Evolutionary conservation across 2,113 vertebrate species (phyloP).

Genomic region (Leiothrix lutea): DNA sequence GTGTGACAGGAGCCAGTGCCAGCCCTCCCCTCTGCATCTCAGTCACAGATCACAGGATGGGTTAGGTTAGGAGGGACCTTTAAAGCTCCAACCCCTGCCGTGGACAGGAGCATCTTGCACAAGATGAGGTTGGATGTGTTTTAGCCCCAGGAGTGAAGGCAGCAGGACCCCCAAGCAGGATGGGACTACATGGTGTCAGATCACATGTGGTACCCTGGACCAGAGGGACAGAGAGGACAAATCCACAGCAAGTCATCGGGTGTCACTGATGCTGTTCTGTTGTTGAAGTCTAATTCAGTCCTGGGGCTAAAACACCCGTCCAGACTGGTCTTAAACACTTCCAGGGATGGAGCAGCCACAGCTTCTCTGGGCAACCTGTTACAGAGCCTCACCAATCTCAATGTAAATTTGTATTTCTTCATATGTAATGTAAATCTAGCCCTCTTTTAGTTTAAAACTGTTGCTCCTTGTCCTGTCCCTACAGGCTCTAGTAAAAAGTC

Average conservation of each 20-base stretch:
- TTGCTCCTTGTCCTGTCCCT: not conserved
- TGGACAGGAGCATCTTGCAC: not conserved
- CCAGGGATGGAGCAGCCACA: not conserved
- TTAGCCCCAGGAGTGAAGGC: accelerated
- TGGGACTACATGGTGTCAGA: not conserved
- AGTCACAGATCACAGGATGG: accelerated
- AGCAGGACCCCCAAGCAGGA: not conserved
- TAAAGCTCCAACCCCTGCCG: not conserved
- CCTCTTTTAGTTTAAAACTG: not conserved
- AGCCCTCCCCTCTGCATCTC: not conserved
- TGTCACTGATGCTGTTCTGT: not conserved
- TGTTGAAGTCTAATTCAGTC: not conserved
- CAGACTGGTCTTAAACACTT: too few relatives aligned
- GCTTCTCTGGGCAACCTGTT: not conserved
- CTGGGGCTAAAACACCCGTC: not conserved
- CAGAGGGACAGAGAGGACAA: not conserved
- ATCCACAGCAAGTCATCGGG: accelerated
- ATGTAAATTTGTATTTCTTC: not conserved
- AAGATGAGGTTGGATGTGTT: not conserved
- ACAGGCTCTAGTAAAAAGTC: not conserved
- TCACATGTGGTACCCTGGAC: not conserved
- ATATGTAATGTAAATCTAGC: not conserved
- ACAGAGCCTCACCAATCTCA: not conserved
- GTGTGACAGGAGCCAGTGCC: accelerated
- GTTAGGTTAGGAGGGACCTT: not conserved